phyloP scores from a whole-genome alignment of 2,797 vertebrate genomes.

The Mormyrops attenuatus region DNA sequence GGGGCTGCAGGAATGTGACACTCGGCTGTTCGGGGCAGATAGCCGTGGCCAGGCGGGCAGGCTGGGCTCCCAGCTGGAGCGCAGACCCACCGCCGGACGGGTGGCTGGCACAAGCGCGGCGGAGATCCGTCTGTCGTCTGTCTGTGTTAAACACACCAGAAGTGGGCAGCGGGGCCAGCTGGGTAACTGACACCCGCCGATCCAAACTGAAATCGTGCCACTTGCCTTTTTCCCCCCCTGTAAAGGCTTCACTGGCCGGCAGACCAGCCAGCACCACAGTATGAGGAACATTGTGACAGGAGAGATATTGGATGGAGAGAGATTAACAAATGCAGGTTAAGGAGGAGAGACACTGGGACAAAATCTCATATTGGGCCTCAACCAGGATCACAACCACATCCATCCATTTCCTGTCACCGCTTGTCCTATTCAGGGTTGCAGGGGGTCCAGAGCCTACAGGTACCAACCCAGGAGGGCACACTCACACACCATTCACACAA shows the following conservation, averaged over 20 bases:
- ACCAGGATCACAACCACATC: neutral
- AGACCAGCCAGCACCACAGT: neutral
- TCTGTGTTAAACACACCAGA: neutral
- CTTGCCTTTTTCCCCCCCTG: neutral
- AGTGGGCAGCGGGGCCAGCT: neutral
- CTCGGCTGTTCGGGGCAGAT: constrained; percentile 32
- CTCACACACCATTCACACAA: neutral
- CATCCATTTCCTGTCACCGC: neutral
- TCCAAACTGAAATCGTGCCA: neutral
- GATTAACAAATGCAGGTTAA: neutral
- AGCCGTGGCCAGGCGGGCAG: neutral
- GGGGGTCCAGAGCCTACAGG: neutral
- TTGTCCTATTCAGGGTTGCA: neutral
- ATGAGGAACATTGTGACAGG: neutral
- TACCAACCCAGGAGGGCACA: neutral
- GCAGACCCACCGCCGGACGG: neutral
- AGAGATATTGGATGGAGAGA: neutral
- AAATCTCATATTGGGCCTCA: neutral
- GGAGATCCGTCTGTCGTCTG: neutral
- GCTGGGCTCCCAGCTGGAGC: no score
- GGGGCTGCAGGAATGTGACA: constrained; percentile 31
- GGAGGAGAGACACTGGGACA: neutral
- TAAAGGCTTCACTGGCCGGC: neutral
- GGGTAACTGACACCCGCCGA: neutral
- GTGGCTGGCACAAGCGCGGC: neutral